A percentile compares a stretch with the other conserved stretches of the same genome.
These are phyloP conservation scores for Mobula birostris DNA, from an alignment of 2,113 vertebrate species.

Conservation along the genomic window DNA sequence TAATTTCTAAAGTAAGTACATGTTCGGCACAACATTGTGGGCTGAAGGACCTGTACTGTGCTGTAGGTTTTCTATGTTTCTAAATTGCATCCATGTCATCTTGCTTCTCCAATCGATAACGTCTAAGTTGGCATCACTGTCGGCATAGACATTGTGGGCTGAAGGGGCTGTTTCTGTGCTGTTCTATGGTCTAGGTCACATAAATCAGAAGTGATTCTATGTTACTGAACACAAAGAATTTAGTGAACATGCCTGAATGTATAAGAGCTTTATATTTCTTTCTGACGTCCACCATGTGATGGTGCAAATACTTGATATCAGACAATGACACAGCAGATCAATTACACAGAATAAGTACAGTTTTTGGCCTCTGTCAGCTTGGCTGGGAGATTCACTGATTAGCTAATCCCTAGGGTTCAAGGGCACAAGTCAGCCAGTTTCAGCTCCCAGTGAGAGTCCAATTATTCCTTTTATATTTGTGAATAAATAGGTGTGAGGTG, in stretches of 20 bases:
- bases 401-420: not conserved
- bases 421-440: not conserved
- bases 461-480: not conserved
- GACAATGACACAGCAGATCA: not conserved
- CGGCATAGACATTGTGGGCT: too few species aligned
- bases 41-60: too few species aligned
- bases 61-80: too few species aligned
- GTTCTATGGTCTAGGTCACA: too few species aligned
- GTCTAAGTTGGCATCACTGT: too few species aligned
- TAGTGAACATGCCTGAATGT: not conserved
- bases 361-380: not conserved
- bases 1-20: too few species aligned
- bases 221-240: not conserved
- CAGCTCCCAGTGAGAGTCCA: not conserved
- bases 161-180: too few species aligned
- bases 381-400: not conserved
- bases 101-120: too few species aligned
- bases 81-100: not conserved
- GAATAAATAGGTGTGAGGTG: not conserved
- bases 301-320: not conserved
- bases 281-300: not conserved
- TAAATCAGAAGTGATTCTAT: not conserved
- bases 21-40: too few species aligned
- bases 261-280: not conserved
- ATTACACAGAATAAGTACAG: not conserved